These are phyloP conservation scores for Mesaphorura yosii DNA, from an alignment of 1,140 invertebrate genomes.

Conservation along the genomic window DNA sequence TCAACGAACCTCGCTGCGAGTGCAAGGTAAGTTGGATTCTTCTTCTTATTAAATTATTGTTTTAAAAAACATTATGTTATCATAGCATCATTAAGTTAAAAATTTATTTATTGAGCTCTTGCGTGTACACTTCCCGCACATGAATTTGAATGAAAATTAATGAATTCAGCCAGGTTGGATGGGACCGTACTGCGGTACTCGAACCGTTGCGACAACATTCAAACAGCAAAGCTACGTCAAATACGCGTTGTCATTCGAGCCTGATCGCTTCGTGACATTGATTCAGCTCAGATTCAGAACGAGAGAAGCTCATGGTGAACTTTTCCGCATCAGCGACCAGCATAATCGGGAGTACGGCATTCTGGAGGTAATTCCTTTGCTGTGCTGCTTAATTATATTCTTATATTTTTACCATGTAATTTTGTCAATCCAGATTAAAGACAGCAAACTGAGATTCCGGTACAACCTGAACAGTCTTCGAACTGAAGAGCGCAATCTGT, in stretches of 20 bases:
- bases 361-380: conserved; percentile 55
- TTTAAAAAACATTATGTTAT: too few species aligned
- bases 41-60: neutral
- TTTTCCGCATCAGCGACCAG: conserved; percentile 84
- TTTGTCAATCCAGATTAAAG: conserved; percentile 53
- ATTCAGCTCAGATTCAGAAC: conserved; percentile 87
- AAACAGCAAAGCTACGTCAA: conserved; percentile 86
- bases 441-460: conserved; percentile 74
- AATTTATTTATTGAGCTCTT: too few species aligned
- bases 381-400: neutral
- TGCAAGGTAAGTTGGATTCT: conserved; percentile 28
- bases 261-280: conserved; percentile 70
- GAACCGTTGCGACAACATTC: conserved; percentile 77
- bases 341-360: conserved; percentile 91
- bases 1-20: conserved; percentile 68
- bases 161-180: too few species aligned
- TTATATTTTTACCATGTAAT: conserved; percentile 7
- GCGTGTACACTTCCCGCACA: too few species aligned
- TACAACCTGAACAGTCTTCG: conserved; percentile 85
- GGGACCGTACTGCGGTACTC: conserved; percentile 68
- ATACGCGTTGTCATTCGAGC: conserved; percentile 87
- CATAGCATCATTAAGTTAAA: too few species aligned
- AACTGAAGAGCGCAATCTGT: conserved; percentile 77
- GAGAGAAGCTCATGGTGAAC: conserved; percentile 76
- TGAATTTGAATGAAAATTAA: too few species aligned